phyloP scores from a whole-genome alignment of 2,113 vertebrate species.

The Pluvialis apricaria region DNA sequence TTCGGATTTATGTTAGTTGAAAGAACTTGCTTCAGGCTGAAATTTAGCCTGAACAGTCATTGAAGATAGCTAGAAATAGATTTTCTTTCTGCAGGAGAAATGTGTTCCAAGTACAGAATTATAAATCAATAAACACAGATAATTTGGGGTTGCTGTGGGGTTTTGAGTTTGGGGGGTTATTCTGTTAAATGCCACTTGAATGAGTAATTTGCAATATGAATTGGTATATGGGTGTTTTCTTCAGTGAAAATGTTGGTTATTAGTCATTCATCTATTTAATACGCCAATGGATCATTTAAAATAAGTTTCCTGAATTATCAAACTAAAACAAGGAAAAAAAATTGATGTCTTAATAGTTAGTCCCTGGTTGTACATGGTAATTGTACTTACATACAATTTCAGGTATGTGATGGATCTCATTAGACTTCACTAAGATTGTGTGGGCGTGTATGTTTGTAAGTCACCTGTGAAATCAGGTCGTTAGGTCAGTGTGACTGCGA shows the following conservation, averaged over 20 bases:
- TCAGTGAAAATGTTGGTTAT: not conserved
- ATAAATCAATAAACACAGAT: not conserved
- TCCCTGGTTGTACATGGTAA: not conserved
- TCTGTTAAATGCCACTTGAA: slow-evolving; percentile 14
- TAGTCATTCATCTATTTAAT: slow-evolving; percentile 18
- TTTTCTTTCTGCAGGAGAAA: not conserved
- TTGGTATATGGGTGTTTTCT: not conserved
- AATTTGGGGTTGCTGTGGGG: not conserved
- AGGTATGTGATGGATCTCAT: not conserved
- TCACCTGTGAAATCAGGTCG: not conserved
- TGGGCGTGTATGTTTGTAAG: not conserved
- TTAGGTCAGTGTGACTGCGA: not conserved
- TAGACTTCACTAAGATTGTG: not conserved
- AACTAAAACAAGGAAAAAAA: not conserved
- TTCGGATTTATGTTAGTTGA: not conserved
- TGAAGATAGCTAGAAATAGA: not conserved
- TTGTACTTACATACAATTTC: not conserved
- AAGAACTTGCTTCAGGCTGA: not conserved
- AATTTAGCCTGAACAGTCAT: not conserved
- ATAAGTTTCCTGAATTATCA: slow-evolving; percentile 1
- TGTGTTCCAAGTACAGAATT: not conserved
- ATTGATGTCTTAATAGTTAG: not conserved
- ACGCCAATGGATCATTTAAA: not conserved
- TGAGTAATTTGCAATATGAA: slow-evolving; percentile 7
- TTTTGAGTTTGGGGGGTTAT: not conserved